Evolutionary conservation across 2,888 invertebrate genomes (phyloP), one percentile per base, ranked within the genome.

Genomic region (Pheosia tremula): DNA sequence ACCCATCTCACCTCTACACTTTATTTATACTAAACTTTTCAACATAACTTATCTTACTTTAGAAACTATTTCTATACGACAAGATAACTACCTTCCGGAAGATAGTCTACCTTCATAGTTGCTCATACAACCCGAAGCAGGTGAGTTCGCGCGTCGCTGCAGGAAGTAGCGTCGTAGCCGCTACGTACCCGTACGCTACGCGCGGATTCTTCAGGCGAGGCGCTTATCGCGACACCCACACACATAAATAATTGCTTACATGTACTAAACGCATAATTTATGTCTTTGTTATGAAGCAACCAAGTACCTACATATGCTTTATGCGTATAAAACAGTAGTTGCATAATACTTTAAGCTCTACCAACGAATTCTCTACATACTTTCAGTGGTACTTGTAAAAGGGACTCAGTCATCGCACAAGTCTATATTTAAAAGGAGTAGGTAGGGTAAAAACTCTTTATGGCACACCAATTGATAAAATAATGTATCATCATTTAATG

Each of bases 231-330:
- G 56, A 59, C 38, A 10, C 60, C 63, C 57, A 64, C 61, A 63
- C 57, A 63, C 67, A 71, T 75, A 75, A 75, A 74, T 71, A 69
- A 74, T 71, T 59, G 68, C 63, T 69, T 24, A 41, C 3, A 47
- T 69, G 69, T 75, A 72, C 61, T 60, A 47, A 64, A 67, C 61
- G 62, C 59, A 63, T 75, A 56, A 72, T 55, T 71, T 73, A 71
- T 69, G 63, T 63, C 57, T 58, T 56, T 66, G 49, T 58, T 62
- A 56, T 13, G 24, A 24, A 24, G 8, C 41, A 41, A 41, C 41
- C 41, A 41, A 41, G 24, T 24, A 24, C 24, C 24, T 24, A 24
- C 24, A 24, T 24, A 24, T 24, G 24, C 24, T 24, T 24, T 24
- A 24, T 24, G 0, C 24, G 24, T 24, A 24, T 24, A 24, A 24